phyloP scores from a whole-genome alignment of 2,888 invertebrate genomes.

The Apodemia duryi region DNA sequence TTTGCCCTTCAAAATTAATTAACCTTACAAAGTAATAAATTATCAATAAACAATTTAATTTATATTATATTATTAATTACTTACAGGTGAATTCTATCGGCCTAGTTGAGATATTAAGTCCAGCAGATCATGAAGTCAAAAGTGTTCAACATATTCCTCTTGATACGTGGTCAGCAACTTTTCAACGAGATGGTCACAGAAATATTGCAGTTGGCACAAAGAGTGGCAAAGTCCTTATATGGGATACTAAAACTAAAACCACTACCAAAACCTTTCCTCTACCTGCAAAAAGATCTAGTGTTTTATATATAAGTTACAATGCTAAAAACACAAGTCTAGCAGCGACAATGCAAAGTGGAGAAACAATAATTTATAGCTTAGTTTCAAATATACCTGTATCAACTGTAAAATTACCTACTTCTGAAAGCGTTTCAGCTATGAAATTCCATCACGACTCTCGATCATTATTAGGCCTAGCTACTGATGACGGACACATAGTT shows the following conservation, averaged over 20 bases:
- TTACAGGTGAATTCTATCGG: conserved; percentile 67
- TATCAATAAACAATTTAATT: no score
- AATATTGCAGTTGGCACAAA: conserved; percentile 67
- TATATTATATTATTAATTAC: not conserved
- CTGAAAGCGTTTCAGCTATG: conserved; percentile 67
- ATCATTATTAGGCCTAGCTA: conserved; percentile 65
- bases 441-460: conserved; percentile 71
- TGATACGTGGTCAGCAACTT: conserved; percentile 69
- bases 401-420: conserved; percentile 60
- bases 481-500: conserved; percentile 72
- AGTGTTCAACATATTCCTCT: conserved; percentile 69
- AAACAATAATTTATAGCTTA: conserved; percentile 72
- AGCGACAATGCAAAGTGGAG: conserved; percentile 68
- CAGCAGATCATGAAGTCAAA: conserved; percentile 61
- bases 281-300: conserved; percentile 55
- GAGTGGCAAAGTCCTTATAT: conserved; percentile 68
- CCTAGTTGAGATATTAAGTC: conserved; percentile 62
- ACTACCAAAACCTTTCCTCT: conserved; percentile 67
- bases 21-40: no score
- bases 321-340: conserved; percentile 70
- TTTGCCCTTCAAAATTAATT: no score
- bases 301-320: conserved; percentile 67
- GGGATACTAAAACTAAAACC: conserved; percentile 71
- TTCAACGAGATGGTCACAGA: conserved; percentile 68
- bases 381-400: conserved; percentile 67